These are phyloP conservation scores for Campylomormyrus numenius DNA, from an alignment of 2,113 vertebrate genomes.

Conservation along the genomic window DNA sequence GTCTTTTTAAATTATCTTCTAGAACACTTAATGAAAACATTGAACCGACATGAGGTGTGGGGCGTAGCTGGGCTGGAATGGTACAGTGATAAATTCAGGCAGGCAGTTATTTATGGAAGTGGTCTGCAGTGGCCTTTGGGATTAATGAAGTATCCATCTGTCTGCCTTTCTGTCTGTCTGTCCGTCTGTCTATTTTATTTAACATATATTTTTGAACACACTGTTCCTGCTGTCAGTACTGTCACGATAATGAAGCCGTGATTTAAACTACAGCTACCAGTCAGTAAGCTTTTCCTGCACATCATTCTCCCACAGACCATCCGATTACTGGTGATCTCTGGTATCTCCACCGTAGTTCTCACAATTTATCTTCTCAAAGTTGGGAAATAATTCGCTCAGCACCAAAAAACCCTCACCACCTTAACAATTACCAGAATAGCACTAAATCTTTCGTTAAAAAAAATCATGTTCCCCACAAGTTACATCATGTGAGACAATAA, in stretches of 20 bases:
- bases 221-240: not conserved
- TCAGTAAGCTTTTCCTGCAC: not conserved
- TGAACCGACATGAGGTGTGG: not conserved
- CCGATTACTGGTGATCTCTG: not conserved
- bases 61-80: not conserved
- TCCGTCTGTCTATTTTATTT: not conserved
- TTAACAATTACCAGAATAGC: not conserved
- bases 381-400: not conserved
- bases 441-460: not conserved
- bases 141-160: not conserved
- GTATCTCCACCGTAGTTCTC: not conserved
- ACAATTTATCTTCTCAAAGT: not conserved
- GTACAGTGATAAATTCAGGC: not conserved
- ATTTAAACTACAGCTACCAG: not conserved
- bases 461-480: not conserved
- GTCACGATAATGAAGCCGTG: not conserved
- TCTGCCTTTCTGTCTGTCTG: not conserved
- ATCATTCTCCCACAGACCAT: not conserved
- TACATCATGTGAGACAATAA: not conserved
- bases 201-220: not conserved
- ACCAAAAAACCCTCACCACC: not conserved
- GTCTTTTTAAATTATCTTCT: not conserved
- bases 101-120: not conserved
- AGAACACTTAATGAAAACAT: not conserved
- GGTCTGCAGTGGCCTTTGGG: not conserved